Percentiles rank a stretch among this genome's conserved stretches.
Evolutionary conservation across 1,140 invertebrate species (phyloP).

Genomic region (Neoseiulus cucumeris): DNA sequence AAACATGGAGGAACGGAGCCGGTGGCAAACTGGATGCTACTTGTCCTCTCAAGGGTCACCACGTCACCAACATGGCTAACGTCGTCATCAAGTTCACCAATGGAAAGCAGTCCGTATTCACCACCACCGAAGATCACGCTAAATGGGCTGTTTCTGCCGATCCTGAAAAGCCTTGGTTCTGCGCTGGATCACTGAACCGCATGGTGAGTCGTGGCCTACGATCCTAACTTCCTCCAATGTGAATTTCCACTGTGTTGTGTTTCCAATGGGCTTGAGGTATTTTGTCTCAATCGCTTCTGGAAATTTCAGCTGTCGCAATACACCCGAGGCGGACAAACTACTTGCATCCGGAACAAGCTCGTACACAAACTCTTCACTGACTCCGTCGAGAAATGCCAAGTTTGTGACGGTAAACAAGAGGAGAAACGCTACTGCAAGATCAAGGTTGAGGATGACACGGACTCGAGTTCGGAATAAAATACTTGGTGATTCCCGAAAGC

Average conservation of each 20-base stretch:
- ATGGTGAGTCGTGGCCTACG: constrained; percentile 47
- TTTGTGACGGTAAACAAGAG: not conserved
- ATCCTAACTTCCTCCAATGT: too few relatives aligned
- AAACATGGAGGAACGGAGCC: constrained; percentile 66
- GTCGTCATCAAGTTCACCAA: constrained; percentile 33
- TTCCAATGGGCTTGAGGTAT: too few relatives aligned
- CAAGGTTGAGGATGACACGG: not conserved
- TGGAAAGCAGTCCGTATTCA: constrained; percentile 34
- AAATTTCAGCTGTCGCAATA: constrained; percentile 34
- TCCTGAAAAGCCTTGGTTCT: constrained; percentile 43
- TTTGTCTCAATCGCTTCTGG: not conserved
- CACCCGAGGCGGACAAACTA: constrained; percentile 52
- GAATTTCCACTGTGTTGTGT: too few relatives aligned
- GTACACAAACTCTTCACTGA: not conserved
- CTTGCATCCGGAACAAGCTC: constrained; percentile 39
- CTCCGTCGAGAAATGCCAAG: not conserved
- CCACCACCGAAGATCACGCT: constrained; percentile 60
- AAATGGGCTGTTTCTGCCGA: constrained; percentile 63
- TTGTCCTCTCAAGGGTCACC: constrained; percentile 34
- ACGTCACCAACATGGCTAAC: constrained; percentile 41
- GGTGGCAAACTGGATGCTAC: constrained; percentile 34
- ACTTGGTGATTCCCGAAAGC: too few relatives aligned
- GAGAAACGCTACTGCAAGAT: not conserved
- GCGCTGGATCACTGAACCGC: constrained; percentile 80
- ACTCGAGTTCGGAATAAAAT: too few relatives aligned